Evolutionary conservation across 1,140 invertebrate genomes (phyloP), one percentile per base, ranked within the genome.

Genomic region (Leptinotarsa undecemlineata): DNA sequence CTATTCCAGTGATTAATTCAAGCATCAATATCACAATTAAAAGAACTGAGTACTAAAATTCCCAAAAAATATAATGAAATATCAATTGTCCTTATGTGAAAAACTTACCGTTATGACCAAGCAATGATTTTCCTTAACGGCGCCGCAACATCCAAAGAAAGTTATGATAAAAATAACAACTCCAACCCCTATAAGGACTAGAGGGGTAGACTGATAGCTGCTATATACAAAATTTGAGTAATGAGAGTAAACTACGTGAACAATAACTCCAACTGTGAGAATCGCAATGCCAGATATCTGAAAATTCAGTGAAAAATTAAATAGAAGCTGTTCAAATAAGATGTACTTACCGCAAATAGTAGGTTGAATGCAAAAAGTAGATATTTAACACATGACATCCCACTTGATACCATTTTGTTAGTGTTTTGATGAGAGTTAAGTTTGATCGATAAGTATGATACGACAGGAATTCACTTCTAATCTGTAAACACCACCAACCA

Each of bases 121-220:
- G 86, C 94, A 95, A 78, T 93, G 91, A 81, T 92, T 95, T 85
- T 96, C 94, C 81, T 93, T 93, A 4, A 94, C 87, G 17, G 95
- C 94, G 20, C 95, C 95, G 78, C 94, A 96, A 85, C 95, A 96
- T 75, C 95, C 95, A 76, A 96, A 92, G 87, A 96, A 95, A 42
- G 94, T 93, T 17, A 95, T 92, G 63, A 95, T 87, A 82, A 95
- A 93, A 79, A 95, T 92, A 63, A 95, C 89, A n/a, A 92, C 85
- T 33, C 94, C 94, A n/a, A 95, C 91, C 76, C 93, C 89, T 79
- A 96, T 95, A 76, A 96, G 88, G 21, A 96, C 87, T 57, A 95
- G 88, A 17, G 94, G 92, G 14, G 89, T 90, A 0, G 92, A 91
- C 77, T 91, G 91, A 81, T 94, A 91, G 85, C 89, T 86, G 68